A percentile compares a stretch with the other conserved stretches of the same genome.
Conservation (phyloP, 2,797 vertebrate genomes). For the Sebastes variabilis region DNA sequence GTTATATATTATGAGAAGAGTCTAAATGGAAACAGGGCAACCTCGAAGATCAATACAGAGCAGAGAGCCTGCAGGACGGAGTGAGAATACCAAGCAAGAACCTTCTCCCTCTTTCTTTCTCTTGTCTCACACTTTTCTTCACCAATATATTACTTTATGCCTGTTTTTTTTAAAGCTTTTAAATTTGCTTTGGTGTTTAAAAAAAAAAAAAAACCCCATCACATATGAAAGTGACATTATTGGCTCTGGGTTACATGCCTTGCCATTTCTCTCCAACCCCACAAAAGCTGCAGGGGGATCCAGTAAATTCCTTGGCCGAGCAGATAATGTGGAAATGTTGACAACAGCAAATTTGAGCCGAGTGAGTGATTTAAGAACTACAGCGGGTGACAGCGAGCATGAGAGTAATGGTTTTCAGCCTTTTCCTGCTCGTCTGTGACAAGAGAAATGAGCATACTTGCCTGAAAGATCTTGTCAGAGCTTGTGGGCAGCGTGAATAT, state of each 20-base stretch:
- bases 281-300: slow-evolving; percentile 70
- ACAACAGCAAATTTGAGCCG: slow-evolving; percentile 76
- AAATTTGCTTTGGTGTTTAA: slow-evolving; percentile 18
- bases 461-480: slow-evolving; percentile 65
- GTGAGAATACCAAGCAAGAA: slow-evolving; percentile 70
- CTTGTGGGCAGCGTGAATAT: slow-evolving; percentile 58
- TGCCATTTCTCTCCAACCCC: slow-evolving; percentile 58
- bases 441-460: slow-evolving; percentile 57
- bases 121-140: neutral
- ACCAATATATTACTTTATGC: slow-evolving; percentile 1
- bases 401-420: slow-evolving; percentile 71
- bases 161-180: slow-evolving; percentile 15
- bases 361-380: slow-evolving; percentile 77
- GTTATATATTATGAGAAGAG: slow-evolving; percentile 78
- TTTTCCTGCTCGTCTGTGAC: slow-evolving; percentile 56
- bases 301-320: slow-evolving; percentile 75
- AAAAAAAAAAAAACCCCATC: neutral
- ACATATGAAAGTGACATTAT: slow-evolving; percentile 68
- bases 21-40: slow-evolving; percentile 77
- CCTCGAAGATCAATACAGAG: slow-evolving; percentile 75
- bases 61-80: slow-evolving; percentile 57
- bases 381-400: slow-evolving; percentile 66
- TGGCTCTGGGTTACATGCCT: slow-evolving; percentile 59
- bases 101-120: neutral
- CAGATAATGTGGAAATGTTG: slow-evolving; percentile 80